A percentile compares a stretch with the other conserved stretches of the same genome.
Evolutionary conservation across 2,888 invertebrate genomes (phyloP).

Genomic region (Apeira syringaria): DNA sequence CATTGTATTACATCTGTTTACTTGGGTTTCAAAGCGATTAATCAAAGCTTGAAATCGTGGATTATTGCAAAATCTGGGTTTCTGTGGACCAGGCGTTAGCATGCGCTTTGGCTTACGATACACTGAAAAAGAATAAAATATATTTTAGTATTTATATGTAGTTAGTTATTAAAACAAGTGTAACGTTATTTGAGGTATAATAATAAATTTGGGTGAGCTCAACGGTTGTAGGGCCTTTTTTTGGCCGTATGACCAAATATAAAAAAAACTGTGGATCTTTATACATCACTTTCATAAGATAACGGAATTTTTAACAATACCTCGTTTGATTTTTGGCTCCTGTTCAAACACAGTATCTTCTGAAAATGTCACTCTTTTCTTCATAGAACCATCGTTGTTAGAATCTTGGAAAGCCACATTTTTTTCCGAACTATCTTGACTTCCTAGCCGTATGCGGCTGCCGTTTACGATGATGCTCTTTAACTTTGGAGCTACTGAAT

Average conservation of each 20-base stretch:
- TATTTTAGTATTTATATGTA: too few relatives aligned
- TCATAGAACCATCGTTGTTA: constrained; percentile 51
- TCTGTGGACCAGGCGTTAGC: constrained; percentile 75
- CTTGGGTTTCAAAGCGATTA: constrained; percentile 70
- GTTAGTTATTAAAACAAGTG: too few relatives aligned
- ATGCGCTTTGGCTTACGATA: constrained; percentile 74
- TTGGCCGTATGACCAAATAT: too few relatives aligned
- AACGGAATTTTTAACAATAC: constrained; percentile 37
- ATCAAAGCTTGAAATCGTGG: constrained; percentile 75
- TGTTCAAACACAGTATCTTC: constrained; percentile 68
- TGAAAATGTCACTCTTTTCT: constrained; percentile 72
- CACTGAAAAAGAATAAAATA: constrained; percentile 43
- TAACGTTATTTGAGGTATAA: too few relatives aligned
- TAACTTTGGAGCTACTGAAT: constrained; percentile 52
- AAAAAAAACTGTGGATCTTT: too few relatives aligned
- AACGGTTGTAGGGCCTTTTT: too few relatives aligned
- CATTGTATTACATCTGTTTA: constrained; percentile 38
- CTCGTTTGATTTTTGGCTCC: constrained; percentile 56
- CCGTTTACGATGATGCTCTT: constrained; percentile 68
- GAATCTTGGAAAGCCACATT: constrained; percentile 69
- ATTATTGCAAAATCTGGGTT: constrained; percentile 56
- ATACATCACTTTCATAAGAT: too few relatives aligned
- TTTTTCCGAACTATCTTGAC: constrained; percentile 72
- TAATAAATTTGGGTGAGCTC: too few relatives aligned
- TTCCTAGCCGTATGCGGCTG: constrained; percentile 53